Evolutionary conservation across 2,888 invertebrate genomes (phyloP), one percentile per base, ranked within the genome.

Genomic region (Himalopsyche tibetana): DNA sequence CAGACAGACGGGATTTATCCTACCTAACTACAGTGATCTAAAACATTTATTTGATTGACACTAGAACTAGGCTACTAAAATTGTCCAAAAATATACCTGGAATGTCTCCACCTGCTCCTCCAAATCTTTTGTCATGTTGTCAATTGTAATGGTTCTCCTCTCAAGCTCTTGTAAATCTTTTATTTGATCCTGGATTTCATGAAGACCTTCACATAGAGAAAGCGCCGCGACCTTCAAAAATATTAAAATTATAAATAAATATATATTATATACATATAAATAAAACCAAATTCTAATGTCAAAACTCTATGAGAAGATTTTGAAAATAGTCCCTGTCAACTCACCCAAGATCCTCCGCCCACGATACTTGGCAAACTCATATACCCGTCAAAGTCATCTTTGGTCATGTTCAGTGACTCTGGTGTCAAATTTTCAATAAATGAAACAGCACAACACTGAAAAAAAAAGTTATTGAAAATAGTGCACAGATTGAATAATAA

Each of bases 401-500:
- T 95, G 19, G 97, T 95, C 96, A 99, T 97, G 90, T 95, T 97
- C 85, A 99, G 93, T 1, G 98, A 98, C 90, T 98, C 98, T 0
- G 98, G 98, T 6, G 97, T 98, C 90, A 99, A 92, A 90, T 98
- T 98, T 93, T 99, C 99, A 89, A 99, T 98, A 92, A 99, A 99
- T 12, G 98, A 97, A 55, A 99, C 98, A 4, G 99, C 99, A 92
- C 99, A 99, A 90, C 99, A 99, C 97, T 98, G 91, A 11, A 93
- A 93, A 86, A 88, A 86, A 0, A 56, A 56, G n/a, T n/a, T n/a
- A n/a, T 56, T 56, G n/a, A 4, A 56, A n/a, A 4, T 3, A 63
- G 63, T 63, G 4, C 11, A 63, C 63, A 63, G 4, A 63, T 74
- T 56, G 17, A 74, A 28, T 83, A 40, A 79, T 28, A 36, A 19